Evolutionary conservation across 2,113 vertebrate genomes (phyloP).

Genomic region (Tachysurus fulvidraco): DNA sequence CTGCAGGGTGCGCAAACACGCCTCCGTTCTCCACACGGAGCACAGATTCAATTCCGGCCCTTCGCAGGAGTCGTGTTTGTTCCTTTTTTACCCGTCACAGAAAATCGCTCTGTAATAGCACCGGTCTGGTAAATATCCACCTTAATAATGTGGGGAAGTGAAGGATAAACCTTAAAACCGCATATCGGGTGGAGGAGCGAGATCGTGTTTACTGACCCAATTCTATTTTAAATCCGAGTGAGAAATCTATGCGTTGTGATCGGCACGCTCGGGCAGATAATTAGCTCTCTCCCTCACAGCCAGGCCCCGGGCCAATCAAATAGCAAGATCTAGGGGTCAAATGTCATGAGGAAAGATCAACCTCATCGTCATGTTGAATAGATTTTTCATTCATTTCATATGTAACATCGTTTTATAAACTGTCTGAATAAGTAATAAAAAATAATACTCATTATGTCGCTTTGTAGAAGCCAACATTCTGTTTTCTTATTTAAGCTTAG

Average conservation of each 20-base stretch:
- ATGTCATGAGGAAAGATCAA: neutral
- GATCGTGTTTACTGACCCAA: neutral
- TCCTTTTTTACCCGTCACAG: conserved; percentile 3
- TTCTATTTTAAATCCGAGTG: neutral
- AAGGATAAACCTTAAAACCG: neutral
- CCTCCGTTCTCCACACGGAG: conserved; percentile 6
- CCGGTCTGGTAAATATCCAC: neutral
- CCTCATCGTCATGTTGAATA: neutral
- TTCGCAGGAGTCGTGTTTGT: neutral
- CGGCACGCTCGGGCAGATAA: too few species aligned
- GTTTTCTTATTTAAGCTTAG: too few species aligned
- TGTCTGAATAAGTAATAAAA: too few species aligned
- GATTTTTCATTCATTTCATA: neutral
- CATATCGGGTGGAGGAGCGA: neutral
- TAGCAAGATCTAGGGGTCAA: neutral
- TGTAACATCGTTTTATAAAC: neutral
- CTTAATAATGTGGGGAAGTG: neutral
- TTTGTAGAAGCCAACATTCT: too few species aligned
- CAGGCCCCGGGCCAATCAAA: neutral
- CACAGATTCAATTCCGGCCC: conserved; percentile 13
- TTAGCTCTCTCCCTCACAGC: neutral
- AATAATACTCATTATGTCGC: too few species aligned
- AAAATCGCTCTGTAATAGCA: conserved; percentile 18
- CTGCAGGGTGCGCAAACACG: conserved; percentile 22
- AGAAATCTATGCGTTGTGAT: neutral